Percentiles rank a stretch among this genome's conserved stretches.
phyloP scores from a whole-genome alignment of 2,797 vertebrate species.

The Lutjanus argentimaculatus region DNA sequence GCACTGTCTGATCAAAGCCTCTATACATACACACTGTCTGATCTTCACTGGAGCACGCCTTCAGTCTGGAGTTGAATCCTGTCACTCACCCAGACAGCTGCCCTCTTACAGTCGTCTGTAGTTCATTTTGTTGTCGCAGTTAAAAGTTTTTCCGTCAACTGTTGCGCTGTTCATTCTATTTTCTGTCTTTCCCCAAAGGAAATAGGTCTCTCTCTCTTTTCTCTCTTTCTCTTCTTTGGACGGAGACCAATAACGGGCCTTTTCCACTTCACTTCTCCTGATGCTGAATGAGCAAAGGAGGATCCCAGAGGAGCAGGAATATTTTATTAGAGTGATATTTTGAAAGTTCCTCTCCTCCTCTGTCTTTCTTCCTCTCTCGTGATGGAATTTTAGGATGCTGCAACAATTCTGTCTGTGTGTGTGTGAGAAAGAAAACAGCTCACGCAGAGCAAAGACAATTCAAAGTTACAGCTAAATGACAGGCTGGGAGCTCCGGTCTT shows the following conservation, averaged over 20 bases:
- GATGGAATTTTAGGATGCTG: conserved; percentile 77
- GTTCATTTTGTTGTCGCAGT: conserved; percentile 72
- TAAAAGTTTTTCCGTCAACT: conserved; percentile 79
- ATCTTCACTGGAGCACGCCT: conserved; percentile 55
- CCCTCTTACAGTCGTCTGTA: conserved; percentile 77
- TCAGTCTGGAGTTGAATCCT: conserved; percentile 61
- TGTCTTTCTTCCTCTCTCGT: conserved; percentile 74
- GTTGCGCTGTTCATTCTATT: conserved; percentile 74
- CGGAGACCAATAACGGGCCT: conserved; percentile 74
- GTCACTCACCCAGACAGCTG: conserved; percentile 78
- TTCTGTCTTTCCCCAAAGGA: conserved; percentile 75
- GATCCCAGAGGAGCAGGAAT: conserved; percentile 82
- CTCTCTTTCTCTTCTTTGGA: conserved; percentile 61
- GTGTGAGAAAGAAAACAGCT: conserved; percentile 70
- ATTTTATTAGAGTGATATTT: conserved; percentile 85
- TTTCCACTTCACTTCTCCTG: conserved; percentile 74
- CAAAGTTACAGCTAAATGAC: conserved; percentile 83
- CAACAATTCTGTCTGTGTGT: conserved; percentile 54
- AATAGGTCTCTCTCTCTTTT: conserved; percentile 73
- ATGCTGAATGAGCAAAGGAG: conserved; percentile 82
- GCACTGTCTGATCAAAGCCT: conserved; percentile 66
- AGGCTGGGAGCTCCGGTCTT: conserved; percentile 72
- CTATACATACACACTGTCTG: conserved; percentile 47
- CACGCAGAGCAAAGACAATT: conserved; percentile 78
- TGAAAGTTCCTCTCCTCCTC: conserved; percentile 70